A percentile compares a stretch with the other conserved stretches of the same genome.
Evolutionary conservation across 2,797 vertebrate species (phyloP).

Genomic region (Callimico goeldii): DNA sequence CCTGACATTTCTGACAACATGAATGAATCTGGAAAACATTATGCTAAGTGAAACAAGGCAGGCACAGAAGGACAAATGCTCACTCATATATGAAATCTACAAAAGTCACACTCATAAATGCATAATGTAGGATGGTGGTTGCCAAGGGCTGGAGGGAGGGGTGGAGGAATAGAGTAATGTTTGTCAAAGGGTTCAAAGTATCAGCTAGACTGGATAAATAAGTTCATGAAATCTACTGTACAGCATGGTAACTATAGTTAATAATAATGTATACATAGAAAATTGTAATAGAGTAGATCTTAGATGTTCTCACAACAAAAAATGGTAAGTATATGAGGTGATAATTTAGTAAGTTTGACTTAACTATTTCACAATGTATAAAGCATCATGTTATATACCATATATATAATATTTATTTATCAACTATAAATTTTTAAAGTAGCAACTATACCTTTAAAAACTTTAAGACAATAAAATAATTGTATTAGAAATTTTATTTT

Average conservation of each 20-base stretch:
- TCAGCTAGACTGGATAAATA: not conserved
- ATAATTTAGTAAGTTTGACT: not conserved
- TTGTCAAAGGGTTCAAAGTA: not conserved
- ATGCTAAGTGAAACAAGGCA: not conserved
- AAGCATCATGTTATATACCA: not conserved
- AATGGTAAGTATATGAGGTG: not conserved
- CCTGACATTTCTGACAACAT: not conserved
- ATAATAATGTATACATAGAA: not conserved
- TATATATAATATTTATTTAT: not conserved
- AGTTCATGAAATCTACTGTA: not conserved
- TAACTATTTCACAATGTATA: not conserved
- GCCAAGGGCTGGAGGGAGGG: fast-evolving
- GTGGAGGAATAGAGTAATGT: too few relatives aligned
- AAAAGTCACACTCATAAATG: not conserved
- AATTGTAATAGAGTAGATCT: not conserved
- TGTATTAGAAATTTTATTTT: not conserved
- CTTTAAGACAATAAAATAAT: not conserved
- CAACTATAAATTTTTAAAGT: not conserved
- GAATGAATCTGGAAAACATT: too few relatives aligned
- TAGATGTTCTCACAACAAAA: not conserved
- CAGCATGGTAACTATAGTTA: not conserved
- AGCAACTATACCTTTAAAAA: not conserved
- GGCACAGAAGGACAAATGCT: not conserved
- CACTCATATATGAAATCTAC: not conserved
- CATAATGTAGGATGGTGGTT: not conserved